Base-by-base conservation (phyloP, 2,797 vertebrate species). In the Cheracebus regulus region DNA sequence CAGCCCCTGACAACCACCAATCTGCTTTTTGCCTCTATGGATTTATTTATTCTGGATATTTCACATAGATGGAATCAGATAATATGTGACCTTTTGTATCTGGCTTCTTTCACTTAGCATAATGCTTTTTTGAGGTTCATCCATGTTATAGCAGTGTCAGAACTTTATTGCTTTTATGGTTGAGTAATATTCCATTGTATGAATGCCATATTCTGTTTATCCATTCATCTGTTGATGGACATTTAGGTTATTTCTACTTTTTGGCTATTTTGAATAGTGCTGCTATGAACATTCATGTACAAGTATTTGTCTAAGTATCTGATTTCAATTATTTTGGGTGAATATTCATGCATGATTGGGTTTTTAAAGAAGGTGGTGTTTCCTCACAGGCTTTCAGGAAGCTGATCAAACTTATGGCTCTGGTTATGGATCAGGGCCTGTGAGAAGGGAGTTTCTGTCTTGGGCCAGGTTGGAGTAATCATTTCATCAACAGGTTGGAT, bases 261-360 rank as follows among this genome's bases (percentile, higher is more conserved):
- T 84, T n/a, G 33, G 39, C 50, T 87, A 11, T 79, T 96, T 46
- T 95, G 92, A 96, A 15, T 7, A 89, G 30, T 17, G 24, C 48
- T 81, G 12, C 50, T 75, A 4, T 13, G 30, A 90, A 78, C 52
- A 78, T 78, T 93, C 41, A 78, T 28, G 22, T 26, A 41, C 58
- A 58, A 57, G 28, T 67, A 73, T 94, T 93, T 92, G 41, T 67
- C 93, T 88, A 73, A 70, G 41, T 81, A 26, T 70, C 44, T 90
- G 58, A 70, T 97, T 97, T 89, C 87, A 96, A 14, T 86, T 86
- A n/a, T 90, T 86, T 50, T 61, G 33, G n/a, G 36, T 79, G 20
- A 93, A 72, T 88, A 57, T 33, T 81, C 82, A 83, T n/a, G 52
- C 73, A 72, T 90, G 61, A 86, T 0, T 96, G 22, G 55, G 80